A percentile compares a stretch with the other conserved stretches of the same genome.
Conservation (phyloP, 1,140 invertebrate species). For the Lucilia sericata region DNA sequence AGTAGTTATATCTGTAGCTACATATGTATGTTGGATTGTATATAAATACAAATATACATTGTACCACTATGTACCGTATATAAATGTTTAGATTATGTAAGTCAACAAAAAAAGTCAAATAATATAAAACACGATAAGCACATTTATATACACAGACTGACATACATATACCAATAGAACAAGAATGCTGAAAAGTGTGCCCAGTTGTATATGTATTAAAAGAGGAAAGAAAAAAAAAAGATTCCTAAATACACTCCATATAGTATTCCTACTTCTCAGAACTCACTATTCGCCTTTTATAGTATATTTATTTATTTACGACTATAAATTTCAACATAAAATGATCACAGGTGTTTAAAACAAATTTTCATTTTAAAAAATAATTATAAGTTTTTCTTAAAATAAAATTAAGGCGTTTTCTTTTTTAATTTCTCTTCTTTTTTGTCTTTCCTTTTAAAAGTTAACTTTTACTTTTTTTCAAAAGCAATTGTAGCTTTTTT, state of each 20-base stretch:
- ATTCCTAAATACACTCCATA: too few species aligned
- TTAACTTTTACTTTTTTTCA: background rate
- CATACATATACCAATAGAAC: background rate
- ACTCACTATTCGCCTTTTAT: too few species aligned
- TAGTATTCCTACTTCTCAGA: too few species aligned
- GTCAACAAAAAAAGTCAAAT: slow-evolving; percentile 5
- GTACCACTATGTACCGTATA: background rate
- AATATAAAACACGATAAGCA: slow-evolving; percentile 12
- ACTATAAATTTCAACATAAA: background rate
- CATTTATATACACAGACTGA: slow-evolving; percentile 1
- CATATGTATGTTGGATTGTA: too few species aligned
- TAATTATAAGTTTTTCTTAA: too few species aligned
- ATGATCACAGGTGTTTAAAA: background rate
- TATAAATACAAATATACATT: background rate
- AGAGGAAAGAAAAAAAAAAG: too few species aligned
- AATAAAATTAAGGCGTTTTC: background rate
- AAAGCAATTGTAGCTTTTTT: background rate
- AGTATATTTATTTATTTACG: too few species aligned
- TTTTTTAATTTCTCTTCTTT: too few species aligned
- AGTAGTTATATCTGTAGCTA: too few species aligned
- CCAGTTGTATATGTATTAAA: too few species aligned
- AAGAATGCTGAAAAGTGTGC: background rate
- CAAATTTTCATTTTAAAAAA: background rate
- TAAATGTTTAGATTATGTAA: background rate
- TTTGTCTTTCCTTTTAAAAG: background rate